These are phyloP conservation scores for Caenorhabditis plicata DNA, from an alignment of 2,888 invertebrate genomes.

Conservation along the genomic window DNA sequence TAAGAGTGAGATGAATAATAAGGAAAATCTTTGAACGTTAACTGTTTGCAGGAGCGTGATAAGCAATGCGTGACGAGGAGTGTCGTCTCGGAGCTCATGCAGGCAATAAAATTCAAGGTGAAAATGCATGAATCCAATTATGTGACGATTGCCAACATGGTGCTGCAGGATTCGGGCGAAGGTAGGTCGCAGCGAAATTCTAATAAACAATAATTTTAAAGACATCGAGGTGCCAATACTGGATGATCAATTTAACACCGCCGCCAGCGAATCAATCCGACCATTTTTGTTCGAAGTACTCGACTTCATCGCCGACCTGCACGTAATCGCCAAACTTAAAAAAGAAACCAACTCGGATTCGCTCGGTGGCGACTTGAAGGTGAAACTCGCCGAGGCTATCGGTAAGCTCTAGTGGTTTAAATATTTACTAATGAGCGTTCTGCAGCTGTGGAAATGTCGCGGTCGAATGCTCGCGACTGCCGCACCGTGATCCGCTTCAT, in stretches of 20 bases:
- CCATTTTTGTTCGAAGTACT: conserved; percentile 87
- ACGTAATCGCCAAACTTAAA: conserved; percentile 85
- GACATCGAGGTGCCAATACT: conserved; percentile 42
- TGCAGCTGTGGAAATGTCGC: conserved; percentile 43
- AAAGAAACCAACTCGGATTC: conserved; percentile 70
- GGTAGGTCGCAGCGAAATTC: conserved; percentile 4
- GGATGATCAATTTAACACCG: conserved; percentile 72
- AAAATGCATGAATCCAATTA: conserved; percentile 92
- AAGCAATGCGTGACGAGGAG: conserved; percentile 87
- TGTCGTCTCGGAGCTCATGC: conserved; percentile 88
- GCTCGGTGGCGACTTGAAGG: conserved; percentile 91
- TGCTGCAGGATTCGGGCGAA: conserved; percentile 57
- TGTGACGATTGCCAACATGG: conserved; percentile 80
- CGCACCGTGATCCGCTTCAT: conserved; percentile 61
- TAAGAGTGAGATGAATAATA: conserved; percentile 33
- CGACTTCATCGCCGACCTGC: conserved; percentile 92
- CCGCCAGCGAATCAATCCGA: conserved; percentile 89
- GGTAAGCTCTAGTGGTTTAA: conserved; percentile 66
- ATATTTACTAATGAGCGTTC: neutral
- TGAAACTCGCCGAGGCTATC: conserved; percentile 69
- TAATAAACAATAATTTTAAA: conserved; percentile 2
- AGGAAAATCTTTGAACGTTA: neutral
- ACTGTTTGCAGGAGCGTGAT: conserved; percentile 78
- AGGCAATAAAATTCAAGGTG: conserved; percentile 91
- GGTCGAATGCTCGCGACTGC: conserved; percentile 54